phyloP scores from a whole-genome alignment of 2,888 invertebrate species.

The Hirtodrosophila alboralis region DNA sequence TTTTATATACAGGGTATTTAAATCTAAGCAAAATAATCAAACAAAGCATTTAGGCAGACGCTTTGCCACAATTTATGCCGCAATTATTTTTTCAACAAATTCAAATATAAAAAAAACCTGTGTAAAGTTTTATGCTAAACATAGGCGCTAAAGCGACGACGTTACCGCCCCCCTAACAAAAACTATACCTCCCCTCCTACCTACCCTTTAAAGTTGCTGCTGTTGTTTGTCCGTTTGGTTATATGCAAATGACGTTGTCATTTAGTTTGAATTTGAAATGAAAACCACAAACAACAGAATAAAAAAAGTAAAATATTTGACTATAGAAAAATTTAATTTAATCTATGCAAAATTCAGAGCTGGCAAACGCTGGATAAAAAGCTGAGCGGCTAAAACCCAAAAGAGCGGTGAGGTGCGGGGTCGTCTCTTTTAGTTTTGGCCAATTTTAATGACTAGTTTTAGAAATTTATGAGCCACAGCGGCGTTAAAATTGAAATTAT shows the following conservation, averaged over 20 bases:
- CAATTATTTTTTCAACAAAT: conserved; percentile 57
- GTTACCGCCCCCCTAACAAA: conserved; percentile 19
- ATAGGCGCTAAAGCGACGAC: conserved; percentile 45
- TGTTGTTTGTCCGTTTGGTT: conserved; percentile 36
- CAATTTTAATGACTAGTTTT: conserved; percentile 68
- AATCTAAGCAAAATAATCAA: conserved; percentile 16
- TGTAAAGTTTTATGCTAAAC: conserved; percentile 49
- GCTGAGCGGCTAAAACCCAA: conserved; percentile 14
- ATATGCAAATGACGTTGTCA: conserved; percentile 62
- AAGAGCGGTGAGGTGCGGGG: conserved; percentile 5
- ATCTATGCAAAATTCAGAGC: conserved; percentile 69
- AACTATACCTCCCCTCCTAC: conserved; percentile 3
- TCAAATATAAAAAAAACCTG: conserved; percentile 38
- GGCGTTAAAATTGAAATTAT: conserved; percentile 71
- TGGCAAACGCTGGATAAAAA: conserved; percentile 46
- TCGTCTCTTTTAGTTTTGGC: conserved; percentile 46
- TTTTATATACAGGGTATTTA: background rate
- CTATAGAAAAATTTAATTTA: conserved; percentile 54
- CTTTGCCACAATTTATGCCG: conserved; percentile 69
- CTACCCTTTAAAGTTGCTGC: conserved; percentile 10
- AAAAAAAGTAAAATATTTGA: conserved; percentile 23
- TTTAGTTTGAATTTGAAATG: conserved; percentile 57
- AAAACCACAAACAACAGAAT: conserved; percentile 21
- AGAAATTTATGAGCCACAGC: conserved; percentile 67
- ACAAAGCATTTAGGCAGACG: conserved; percentile 60